These are phyloP conservation scores for Akabosia matsudoensis DNA, from an alignment of 1,140 invertebrate species.

Conservation along the genomic window DNA sequence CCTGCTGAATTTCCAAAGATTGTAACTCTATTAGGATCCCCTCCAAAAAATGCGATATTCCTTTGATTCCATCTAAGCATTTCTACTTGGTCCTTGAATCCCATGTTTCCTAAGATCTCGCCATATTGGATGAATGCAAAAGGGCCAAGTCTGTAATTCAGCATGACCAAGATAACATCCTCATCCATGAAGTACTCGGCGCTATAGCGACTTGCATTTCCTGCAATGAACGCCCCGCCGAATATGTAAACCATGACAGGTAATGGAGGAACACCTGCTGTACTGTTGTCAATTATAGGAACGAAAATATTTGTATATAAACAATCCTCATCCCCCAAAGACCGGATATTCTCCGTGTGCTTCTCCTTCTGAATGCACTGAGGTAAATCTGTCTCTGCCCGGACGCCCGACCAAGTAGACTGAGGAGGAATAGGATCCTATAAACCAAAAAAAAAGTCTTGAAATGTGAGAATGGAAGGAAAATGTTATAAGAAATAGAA, in stretches of 20 bases:
- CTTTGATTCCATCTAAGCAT: slow-evolving; percentile 54
- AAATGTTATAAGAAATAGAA: too few relatives aligned
- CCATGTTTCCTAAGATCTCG: slow-evolving; percentile 58
- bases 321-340: neutral
- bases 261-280: neutral
- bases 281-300: neutral
- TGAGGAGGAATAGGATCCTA: neutral
- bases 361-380: neutral
- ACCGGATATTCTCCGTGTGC: too few relatives aligned
- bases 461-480: neutral
- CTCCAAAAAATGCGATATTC: slow-evolving; percentile 52
- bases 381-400: neutral
- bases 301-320: neutral
- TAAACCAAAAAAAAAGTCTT: neutral
- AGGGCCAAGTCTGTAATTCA: neutral
- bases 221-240: slow-evolving; percentile 35
- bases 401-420: neutral
- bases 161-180: slow-evolving; percentile 23
- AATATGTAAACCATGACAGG: neutral
- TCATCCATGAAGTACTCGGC: slow-evolving; percentile 31
- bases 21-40: slow-evolving; percentile 38
- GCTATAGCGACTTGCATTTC: slow-evolving; percentile 49
- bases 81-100: slow-evolving; percentile 58
- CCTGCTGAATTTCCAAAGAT: slow-evolving; percentile 46
- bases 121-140: slow-evolving; percentile 55